A percentile compares a stretch with the other conserved stretches of the same genome.
Evolutionary conservation across 1,140 invertebrate genomes (phyloP).

Genomic region (Hermatobates lingyangjiaoensis): DNA sequence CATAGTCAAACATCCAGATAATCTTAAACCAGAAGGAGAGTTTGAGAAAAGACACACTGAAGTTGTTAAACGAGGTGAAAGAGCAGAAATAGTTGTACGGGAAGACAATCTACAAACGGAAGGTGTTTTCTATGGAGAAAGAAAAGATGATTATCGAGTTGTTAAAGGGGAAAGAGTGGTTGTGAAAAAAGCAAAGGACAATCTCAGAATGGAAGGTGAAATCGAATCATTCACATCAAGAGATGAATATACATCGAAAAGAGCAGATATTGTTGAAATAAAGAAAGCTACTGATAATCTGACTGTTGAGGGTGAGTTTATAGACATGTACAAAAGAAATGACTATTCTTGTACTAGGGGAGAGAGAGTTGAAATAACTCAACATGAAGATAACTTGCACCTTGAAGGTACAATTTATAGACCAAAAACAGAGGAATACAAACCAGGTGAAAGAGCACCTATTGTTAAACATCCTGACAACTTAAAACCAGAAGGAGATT

Average conservation of each 20-base stretch:
- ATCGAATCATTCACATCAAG: conserved; percentile 31
- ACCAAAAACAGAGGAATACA: conserved; percentile 9
- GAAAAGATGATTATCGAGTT: conserved; percentile 17
- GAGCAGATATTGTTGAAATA: conserved; percentile 21
- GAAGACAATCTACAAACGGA: conserved; percentile 34
- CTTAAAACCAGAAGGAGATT: conserved; percentile 26
- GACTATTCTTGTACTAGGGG: conserved; percentile 18
- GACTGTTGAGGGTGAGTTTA: conserved; percentile 40
- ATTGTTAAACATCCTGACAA: conserved; percentile 29
- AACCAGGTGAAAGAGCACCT: conserved; percentile 18
- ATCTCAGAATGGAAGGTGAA: conserved; percentile 39
- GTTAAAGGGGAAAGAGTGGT: conserved; percentile 16
- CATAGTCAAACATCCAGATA: conserved; percentile 27
- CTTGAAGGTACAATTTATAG: conserved; percentile 28
- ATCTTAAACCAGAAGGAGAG: conserved; percentile 28
- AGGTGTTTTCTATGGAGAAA: conserved; percentile 35
- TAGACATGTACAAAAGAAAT: conserved; percentile 26
- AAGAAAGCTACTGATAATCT: conserved; percentile 39
- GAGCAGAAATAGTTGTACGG: conserved; percentile 22
- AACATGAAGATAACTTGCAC: conserved; percentile 32
- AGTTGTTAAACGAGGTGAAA: conserved; percentile 25
- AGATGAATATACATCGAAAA: conserved; percentile 15
- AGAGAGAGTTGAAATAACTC: conserved; percentile 20
- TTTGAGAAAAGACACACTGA: conserved; percentile 24
- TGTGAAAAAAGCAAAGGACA: conserved; percentile 27